Evolutionary conservation across 2,888 invertebrate species (phyloP).

Genomic region (Falcaria lacertinaria): DNA sequence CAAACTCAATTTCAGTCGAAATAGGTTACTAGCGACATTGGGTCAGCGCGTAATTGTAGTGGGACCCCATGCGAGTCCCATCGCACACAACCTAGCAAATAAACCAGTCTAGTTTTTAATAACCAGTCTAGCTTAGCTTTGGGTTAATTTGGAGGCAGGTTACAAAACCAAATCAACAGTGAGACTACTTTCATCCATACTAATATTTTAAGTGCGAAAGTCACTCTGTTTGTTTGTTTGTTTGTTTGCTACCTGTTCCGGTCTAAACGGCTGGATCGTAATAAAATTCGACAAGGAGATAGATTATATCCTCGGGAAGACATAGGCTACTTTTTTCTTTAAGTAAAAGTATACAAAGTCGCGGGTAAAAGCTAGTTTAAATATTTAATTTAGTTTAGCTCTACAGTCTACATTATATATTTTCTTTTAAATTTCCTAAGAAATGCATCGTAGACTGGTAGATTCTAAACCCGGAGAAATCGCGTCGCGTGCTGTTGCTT

Average conservation of each 20-base stretch:
- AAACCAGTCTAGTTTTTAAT: constrained; percentile 21
- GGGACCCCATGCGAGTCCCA: constrained; percentile 61
- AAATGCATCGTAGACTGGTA: background rate
- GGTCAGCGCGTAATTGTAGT: constrained; percentile 67
- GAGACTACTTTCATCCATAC: too few species aligned
- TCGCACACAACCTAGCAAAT: constrained; percentile 18
- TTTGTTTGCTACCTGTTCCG: too few species aligned
- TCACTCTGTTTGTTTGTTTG: too few species aligned
- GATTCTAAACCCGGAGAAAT: background rate
- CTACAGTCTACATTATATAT: background rate
- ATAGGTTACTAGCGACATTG: constrained; percentile 64
- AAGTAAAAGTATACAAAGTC: too few species aligned
- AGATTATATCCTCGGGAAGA: too few species aligned
- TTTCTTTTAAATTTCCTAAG: background rate
- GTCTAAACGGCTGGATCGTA: too few species aligned
- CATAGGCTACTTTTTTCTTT: too few species aligned
- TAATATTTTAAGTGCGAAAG: too few species aligned
- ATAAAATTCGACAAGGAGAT: too few species aligned
- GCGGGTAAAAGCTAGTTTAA: too few species aligned
- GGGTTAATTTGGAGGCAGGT: constrained; percentile 1
- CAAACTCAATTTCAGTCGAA: constrained; percentile 72
- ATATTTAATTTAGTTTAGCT: background rate
- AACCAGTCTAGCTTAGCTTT: background rate
- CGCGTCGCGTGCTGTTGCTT: background rate
- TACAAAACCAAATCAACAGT: too few species aligned